Base-by-base conservation (phyloP, 2,113 vertebrate species). In the Pampusana beccarii region DNA sequence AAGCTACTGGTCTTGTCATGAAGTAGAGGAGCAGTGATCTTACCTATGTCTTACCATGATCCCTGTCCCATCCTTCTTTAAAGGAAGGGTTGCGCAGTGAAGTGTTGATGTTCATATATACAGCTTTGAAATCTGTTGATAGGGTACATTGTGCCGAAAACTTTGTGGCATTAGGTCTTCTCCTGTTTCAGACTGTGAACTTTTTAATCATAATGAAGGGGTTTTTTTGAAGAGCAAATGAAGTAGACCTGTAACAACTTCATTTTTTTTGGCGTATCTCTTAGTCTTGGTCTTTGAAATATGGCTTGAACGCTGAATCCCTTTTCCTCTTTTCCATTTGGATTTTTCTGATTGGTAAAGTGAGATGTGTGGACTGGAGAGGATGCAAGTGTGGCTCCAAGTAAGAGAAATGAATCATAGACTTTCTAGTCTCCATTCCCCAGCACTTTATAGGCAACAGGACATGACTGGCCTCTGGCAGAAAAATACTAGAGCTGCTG, bases 11-110 rank as follows among this genome's bases (percentile, higher is more conserved):
- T 78, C 38, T 92, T 21, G 56, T 66, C 16, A 10, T 33, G 65
- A 92, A 25, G 54, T 33, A 56, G 62, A 86, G 58, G 18, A 86
- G 20, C 48, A 72, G 24, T 64, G 26, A 62, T 67, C 36, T 60
- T 54, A 19, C 0, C 0, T 33, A 14, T 61, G 6, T 70, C 16
- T 80, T 73, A 34, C 5, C 5, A 5, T 26, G 31, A n/a, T 77
- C 17, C 25, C 28, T 74, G 53, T 21, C 65, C 44, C 60, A 4
- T 60, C 44, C 48, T 57, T 70, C 67, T 67, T 74, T 74, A 48
- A 82, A 74, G 34, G 44, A 60, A 79, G 64, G 3, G 9, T 56
- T 84, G 73, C 56, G 84, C 14, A 33, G 53, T 71, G 44, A 94
- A 33, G 9, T 36, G 4, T 48, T 88, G 25, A 31, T 50, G 48